phyloP scores from a whole-genome alignment of 2,888 invertebrate species.

The Augochlorella aurata region DNA sequence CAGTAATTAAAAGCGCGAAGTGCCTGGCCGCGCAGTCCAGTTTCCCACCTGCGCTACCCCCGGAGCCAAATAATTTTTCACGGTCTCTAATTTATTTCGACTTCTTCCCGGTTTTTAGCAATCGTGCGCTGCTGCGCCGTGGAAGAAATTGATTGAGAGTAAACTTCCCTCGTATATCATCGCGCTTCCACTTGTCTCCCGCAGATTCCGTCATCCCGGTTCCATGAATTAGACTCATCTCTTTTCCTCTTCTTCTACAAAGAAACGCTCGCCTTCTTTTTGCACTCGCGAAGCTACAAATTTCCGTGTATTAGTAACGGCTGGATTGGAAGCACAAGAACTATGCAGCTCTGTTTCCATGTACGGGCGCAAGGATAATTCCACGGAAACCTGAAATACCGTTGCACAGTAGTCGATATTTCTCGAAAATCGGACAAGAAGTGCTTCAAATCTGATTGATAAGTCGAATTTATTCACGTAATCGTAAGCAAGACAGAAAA shows the following conservation, averaged over 20 bases:
- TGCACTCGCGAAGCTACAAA: background rate
- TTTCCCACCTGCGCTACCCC: constrained; percentile 21
- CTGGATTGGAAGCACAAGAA: background rate
- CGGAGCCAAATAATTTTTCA: constrained; percentile 35
- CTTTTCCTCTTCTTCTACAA: background rate
- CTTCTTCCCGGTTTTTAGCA: constrained; percentile 2
- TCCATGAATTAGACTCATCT: constrained; percentile 15
- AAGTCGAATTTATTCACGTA: too few relatives aligned
- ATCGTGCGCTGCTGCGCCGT: background rate
- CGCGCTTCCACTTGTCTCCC: background rate
- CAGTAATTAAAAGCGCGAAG: constrained; percentile 45
- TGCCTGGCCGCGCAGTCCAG: constrained; percentile 7
- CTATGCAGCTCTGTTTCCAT: background rate
- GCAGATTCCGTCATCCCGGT: constrained; percentile 17
- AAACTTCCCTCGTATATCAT: constrained; percentile 41
- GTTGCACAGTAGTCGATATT: too few relatives aligned
- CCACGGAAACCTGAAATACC: constrained; percentile 1
- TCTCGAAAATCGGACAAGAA: too few relatives aligned
- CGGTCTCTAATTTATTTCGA: constrained; percentile 24
- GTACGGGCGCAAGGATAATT: background rate
- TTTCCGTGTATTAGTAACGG: constrained; percentile 1
- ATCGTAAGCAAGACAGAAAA: too few relatives aligned
- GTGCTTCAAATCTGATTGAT: too few relatives aligned
- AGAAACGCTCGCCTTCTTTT: background rate
- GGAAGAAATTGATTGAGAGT: constrained; percentile 25